Evolutionary conservation across 2,888 invertebrate species (phyloP).

Genomic region (Entomobrya proxima): DNA sequence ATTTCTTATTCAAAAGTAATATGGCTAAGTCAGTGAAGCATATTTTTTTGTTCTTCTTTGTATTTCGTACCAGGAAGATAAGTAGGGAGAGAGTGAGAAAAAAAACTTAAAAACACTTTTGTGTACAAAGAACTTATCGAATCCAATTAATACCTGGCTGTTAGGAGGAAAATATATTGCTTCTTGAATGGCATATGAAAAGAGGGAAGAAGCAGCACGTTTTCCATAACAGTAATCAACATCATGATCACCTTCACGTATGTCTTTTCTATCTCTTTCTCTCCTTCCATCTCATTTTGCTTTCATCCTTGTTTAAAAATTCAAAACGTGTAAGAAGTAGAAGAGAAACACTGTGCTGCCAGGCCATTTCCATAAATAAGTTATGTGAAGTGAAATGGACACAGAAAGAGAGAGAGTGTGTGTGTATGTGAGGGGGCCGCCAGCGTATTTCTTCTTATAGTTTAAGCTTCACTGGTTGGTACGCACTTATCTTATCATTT

Average conservation of each 20-base stretch:
- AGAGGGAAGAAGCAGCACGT: conserved; percentile 21
- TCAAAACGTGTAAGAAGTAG: conserved; percentile 15
- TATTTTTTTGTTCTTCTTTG: too few relatives aligned
- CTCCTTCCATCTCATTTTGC: background rate
- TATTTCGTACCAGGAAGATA: background rate
- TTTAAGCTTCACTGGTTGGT: background rate
- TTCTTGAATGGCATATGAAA: conserved; percentile 38
- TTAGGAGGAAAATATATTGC: conserved; percentile 55
- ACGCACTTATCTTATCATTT: conserved; percentile 36
- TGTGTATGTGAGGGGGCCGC: background rate
- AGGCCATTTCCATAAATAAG: conserved; percentile 13
- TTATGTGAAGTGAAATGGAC: conserved; percentile 10
- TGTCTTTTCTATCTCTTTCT: background rate
- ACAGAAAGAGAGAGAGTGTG: too few relatives aligned
- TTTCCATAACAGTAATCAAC: conserved; percentile 12
- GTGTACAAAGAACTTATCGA: conserved; percentile 46
- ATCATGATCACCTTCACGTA: conserved; percentile 24
- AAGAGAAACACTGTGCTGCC: background rate
- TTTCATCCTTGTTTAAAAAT: conserved; percentile 41
- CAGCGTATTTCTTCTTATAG: background rate
- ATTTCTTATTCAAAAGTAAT: background rate
- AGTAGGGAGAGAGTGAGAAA: background rate
- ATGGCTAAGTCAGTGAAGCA: background rate
- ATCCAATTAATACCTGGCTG: conserved; percentile 58
- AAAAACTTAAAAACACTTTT: conserved; percentile 9